phyloP scores from a whole-genome alignment of 2,797 vertebrate species.

The Helicolenus hilgendorfi region DNA sequence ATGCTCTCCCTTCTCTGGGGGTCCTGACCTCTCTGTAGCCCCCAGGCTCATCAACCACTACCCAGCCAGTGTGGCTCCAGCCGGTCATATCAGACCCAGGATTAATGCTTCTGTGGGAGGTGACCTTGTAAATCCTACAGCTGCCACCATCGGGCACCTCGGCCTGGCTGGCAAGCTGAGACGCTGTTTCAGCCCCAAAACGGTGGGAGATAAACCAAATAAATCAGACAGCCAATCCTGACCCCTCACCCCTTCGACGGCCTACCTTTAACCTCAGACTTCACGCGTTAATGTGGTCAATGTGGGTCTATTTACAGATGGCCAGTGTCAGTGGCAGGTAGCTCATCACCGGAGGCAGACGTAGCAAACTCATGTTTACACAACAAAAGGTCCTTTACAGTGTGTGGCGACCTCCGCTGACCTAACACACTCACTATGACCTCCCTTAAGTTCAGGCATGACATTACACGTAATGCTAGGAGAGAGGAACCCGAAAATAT shows the following conservation, averaged over 20 bases:
- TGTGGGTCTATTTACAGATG: constrained; percentile 83
- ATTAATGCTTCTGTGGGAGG: constrained; percentile 87
- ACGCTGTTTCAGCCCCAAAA: constrained; percentile 50
- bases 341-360: constrained; percentile 70
- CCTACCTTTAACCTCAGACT: constrained; percentile 81
- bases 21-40: constrained; percentile 86
- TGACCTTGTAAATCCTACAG: constrained; percentile 85
- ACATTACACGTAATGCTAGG: background rate
- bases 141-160: constrained; percentile 80
- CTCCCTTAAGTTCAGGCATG: constrained; percentile 51
- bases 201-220: constrained; percentile 84
- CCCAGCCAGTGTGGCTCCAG: constrained; percentile 88
- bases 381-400: constrained; percentile 76
- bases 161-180: constrained; percentile 67
- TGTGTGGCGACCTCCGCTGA: constrained; percentile 74
- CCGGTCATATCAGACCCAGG: constrained; percentile 84
- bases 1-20: constrained; percentile 78
- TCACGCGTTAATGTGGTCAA: constrained; percentile 84
- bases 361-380: constrained; percentile 83
- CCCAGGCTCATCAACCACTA: constrained; percentile 76
- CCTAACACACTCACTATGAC: constrained; percentile 81
- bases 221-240: constrained; percentile 77
- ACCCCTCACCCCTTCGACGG: constrained; percentile 74
- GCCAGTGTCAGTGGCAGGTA: constrained; percentile 75
- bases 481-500: background rate